Conservation (phyloP, 2,888 invertebrate species). For the Cremastinae sp. region DNA sequence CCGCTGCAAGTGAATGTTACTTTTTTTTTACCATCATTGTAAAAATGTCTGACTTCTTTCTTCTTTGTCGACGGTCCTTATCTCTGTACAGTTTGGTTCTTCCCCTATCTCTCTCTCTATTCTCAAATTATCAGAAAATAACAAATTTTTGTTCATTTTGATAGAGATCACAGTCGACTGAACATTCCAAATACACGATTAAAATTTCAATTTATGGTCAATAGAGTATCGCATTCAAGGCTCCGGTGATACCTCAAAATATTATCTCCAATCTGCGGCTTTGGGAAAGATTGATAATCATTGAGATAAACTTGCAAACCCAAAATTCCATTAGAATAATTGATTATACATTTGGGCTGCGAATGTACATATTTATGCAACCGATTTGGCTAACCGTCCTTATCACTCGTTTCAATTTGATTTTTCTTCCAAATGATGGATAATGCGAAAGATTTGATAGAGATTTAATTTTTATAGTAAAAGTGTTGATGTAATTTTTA, state of each 20-base stretch:
- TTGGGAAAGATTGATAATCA: constrained; percentile 43
- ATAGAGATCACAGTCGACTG: constrained; percentile 3
- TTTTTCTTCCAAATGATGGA: constrained; percentile 5
- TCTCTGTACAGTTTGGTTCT: neutral
- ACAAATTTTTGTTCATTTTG: constrained; percentile 54
- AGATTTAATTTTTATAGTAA: constrained; percentile 35
- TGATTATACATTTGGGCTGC: no score
- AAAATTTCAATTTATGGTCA: constrained; percentile 7
- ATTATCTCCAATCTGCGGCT: constrained; percentile 11
- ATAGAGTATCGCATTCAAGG: no score
- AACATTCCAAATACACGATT: neutral
- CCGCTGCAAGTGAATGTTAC: no score
- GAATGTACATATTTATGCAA: neutral
- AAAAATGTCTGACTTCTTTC: constrained; percentile 7
- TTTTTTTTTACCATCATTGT: constrained; percentile 19
- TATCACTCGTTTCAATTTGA: constrained; percentile 13
- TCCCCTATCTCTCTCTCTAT: neutral
- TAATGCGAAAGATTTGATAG: constrained; percentile 16
- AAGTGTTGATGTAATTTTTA: constrained; percentile 54
- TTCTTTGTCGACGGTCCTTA: constrained; percentile 30
- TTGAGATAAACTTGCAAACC: neutral
- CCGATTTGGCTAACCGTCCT: neutral
- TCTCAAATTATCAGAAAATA: neutral
- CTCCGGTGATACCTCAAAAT: constrained; percentile 35
- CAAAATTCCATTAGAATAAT: no score